Conservation (phyloP, 30 jellyfish, hydroid and myxozoan species). For the Turritopsis dohrnii region DNA sequence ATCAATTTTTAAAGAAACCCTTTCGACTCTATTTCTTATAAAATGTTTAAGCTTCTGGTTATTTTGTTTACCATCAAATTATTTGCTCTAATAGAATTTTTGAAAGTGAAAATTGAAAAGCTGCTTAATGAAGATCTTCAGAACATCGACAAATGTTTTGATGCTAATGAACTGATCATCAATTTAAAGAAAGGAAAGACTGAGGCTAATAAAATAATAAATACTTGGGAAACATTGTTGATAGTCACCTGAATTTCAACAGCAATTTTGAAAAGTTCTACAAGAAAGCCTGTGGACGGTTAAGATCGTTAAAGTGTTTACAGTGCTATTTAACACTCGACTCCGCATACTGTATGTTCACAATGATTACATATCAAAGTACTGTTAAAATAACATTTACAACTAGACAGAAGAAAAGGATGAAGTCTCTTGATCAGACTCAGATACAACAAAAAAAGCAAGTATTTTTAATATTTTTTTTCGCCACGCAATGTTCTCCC, state of each 20-base stretch:
- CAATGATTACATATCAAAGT: background rate
- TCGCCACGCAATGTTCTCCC: too few relatives aligned
- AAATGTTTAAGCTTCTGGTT: too few relatives aligned
- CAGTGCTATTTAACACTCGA: background rate
- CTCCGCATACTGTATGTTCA: background rate
- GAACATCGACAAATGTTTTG: background rate
- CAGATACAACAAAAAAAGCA: too few relatives aligned
- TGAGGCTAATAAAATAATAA: background rate
- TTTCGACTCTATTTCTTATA: too few relatives aligned
- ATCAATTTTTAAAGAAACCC: too few relatives aligned
- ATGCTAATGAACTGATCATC: background rate
- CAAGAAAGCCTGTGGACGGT: background rate
- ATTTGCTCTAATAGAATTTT: too few relatives aligned
- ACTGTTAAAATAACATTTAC: background rate
- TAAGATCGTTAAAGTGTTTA: background rate
- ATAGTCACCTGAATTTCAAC: background rate
- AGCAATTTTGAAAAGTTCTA: background rate
- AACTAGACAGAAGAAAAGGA: background rate
- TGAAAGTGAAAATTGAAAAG: too few relatives aligned
- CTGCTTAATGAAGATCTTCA: background rate
- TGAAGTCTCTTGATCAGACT: background rate
- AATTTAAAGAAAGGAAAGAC: background rate
- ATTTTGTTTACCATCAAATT: too few relatives aligned
- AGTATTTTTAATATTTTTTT: too few relatives aligned
- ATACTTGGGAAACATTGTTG: background rate